Base-by-base conservation (phyloP, 2,113 vertebrate species). In the Prionailurus viverrinus region DNA sequence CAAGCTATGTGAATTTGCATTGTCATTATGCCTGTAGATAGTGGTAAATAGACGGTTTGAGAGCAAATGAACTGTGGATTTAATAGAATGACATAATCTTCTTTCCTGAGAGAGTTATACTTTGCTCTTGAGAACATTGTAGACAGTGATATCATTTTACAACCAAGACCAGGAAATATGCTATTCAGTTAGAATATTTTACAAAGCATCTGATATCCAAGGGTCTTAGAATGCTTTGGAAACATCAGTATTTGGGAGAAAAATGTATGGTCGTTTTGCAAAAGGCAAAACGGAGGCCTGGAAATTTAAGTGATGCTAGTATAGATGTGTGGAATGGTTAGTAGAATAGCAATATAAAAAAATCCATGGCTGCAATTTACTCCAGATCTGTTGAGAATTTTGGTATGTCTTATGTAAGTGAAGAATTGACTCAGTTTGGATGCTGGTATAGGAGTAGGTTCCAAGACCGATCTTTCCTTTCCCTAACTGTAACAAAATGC, bases 121-220 rank as follows among this genome's bases (percentile, higher is more conserved):
- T 96, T 93, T 92, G 48, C 94, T 94, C 84, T 96, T 25, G 88
- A 86, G 74, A 92, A 68, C 12, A 39, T 96, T 92, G 93, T 92
- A 91, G 39, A 80, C 5, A 51, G 36, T 92, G 78, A 74, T 21
- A 74, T 86, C 23, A 73, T 90, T 95, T 97, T 90, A 86, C 33
- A 94, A 1, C 51, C 16, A 95, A 91, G 71, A 51, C 48, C 51
- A 94, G 39, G n/a, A 96, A 83, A 85, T 92, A 66, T 0, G 45
- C 36, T 87, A 25, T 85, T 95, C 85, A 92, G 82, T 86, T 94
- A 92, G 41, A 90, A 39, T 87, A 76, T 85, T 94, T 61, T 89
- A 29, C n/a, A 85, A 92, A 91, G 31, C 31, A 9, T 69, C 25
- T 93, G 95, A 25, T 83, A 94, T 79, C 55, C 36, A 76, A 12